phyloP scores from a whole-genome alignment of 2,888 invertebrate species.

The Agonopterix alstromeriana region DNA sequence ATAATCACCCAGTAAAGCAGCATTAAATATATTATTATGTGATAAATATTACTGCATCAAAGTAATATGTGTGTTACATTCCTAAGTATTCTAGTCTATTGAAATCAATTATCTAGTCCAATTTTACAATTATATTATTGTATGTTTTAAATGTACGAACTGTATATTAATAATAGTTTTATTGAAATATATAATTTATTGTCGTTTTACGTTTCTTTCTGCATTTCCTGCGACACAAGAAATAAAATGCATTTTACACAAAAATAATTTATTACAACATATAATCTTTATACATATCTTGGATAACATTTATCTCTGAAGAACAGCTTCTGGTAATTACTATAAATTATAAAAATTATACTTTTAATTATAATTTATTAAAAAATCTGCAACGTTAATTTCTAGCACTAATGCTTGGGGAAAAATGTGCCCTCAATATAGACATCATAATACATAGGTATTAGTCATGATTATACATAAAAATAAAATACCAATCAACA shows the following conservation, averaged over 20 bases:
- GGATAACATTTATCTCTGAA: not conserved
- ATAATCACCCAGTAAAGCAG: too few relatives aligned
- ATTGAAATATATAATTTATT: conserved; percentile 9
- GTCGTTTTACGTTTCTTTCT: conserved; percentile 10
- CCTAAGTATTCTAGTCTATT: conserved; percentile 10
- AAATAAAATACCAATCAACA: too few relatives aligned
- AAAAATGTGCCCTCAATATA: too few relatives aligned
- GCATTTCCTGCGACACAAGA: conserved; percentile 5
- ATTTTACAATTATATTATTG: not conserved
- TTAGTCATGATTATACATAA: too few relatives aligned
- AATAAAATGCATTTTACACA: conserved; percentile 9
- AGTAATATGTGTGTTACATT: too few relatives aligned
- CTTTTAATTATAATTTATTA: too few relatives aligned
- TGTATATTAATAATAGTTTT: not conserved
- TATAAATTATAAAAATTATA: too few relatives aligned
- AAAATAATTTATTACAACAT: conserved; percentile 24
- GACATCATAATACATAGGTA: too few relatives aligned
- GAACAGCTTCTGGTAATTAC: not conserved
- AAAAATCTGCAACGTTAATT: too few relatives aligned
- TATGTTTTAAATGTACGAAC: not conserved
- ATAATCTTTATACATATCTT: conserved; percentile 6
- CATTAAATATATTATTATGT: too few relatives aligned
- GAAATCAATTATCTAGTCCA: conserved; percentile 19
- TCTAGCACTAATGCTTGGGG: too few relatives aligned
- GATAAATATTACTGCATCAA: too few relatives aligned